These are phyloP conservation scores for Podilymbus podiceps DNA, from an alignment of 2,113 vertebrate genomes.

Conservation along the genomic window DNA sequence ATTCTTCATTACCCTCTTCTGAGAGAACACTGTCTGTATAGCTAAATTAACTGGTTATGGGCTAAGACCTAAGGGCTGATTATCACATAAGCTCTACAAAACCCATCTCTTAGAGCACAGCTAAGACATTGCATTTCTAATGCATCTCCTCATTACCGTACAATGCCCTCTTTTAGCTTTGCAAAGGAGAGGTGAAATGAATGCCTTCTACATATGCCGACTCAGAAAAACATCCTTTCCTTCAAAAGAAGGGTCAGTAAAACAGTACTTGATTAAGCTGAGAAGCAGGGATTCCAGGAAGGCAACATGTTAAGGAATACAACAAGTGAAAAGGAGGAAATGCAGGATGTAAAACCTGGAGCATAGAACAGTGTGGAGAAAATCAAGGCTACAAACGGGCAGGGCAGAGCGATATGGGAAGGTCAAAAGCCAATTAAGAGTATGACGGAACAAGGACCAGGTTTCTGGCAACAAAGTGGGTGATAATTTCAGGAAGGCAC, in stretches of 20 bases:
- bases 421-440: background rate
- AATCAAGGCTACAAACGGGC: background rate
- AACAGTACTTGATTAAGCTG: background rate
- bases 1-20: background rate
- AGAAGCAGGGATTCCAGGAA: background rate
- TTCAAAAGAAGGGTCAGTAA: background rate
- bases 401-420: background rate
- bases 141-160: background rate
- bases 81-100: background rate
- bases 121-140: background rate
- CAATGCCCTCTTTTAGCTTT: background rate
- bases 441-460: background rate
- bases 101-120: background rate
- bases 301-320: background rate
- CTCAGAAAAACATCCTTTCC: background rate
- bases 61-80: background rate
- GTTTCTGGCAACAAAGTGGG: background rate
- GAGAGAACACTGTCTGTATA: background rate
- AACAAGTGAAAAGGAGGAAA: background rate
- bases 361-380: background rate
- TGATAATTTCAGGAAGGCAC: conserved; percentile 16
- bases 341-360: background rate
- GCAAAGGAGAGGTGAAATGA: background rate
- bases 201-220: background rate
- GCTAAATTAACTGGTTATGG: background rate